phyloP scores from a whole-genome alignment of 2,113 vertebrate genomes.

The Amphiprion ocellaris region DNA sequence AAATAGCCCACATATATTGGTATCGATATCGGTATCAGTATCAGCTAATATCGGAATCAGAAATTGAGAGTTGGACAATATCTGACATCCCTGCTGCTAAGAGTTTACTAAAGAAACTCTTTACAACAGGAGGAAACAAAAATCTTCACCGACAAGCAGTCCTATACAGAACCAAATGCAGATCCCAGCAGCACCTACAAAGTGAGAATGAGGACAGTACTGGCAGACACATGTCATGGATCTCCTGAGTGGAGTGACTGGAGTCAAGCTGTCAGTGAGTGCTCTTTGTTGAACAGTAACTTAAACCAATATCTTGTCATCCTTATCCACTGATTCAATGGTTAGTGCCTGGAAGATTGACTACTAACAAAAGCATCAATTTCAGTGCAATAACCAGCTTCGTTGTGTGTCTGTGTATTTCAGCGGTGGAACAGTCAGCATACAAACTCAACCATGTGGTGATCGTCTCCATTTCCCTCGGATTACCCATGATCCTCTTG shows the following conservation, averaged over 20 bases:
- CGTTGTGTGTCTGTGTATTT: constrained; percentile 17
- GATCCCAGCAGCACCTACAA: constrained; percentile 45
- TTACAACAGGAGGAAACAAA: constrained; percentile 31
- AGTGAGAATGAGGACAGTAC: constrained; percentile 57
- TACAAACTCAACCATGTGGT: constrained; percentile 22
- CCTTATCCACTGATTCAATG: too few relatives aligned
- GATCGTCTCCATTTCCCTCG: constrained; percentile 60
- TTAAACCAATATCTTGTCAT: background rate
- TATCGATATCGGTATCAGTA: too few relatives aligned
- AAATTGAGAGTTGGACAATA: too few relatives aligned
- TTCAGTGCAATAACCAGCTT: background rate
- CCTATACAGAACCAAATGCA: background rate
- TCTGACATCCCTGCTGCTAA: too few relatives aligned
- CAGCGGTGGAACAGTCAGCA: constrained; percentile 27
- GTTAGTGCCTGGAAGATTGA: background rate
- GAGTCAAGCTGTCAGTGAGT: constrained; percentile 71
- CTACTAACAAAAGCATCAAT: background rate
- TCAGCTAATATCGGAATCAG: too few relatives aligned
- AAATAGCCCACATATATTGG: too few relatives aligned
- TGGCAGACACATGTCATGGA: rapidly evolving
- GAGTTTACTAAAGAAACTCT: constrained; percentile 14
- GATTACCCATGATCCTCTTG: constrained; percentile 77
- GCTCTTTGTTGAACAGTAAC: background rate
- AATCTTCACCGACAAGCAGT: rapidly evolving
- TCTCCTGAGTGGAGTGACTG: constrained; percentile 59